Base-by-base conservation (phyloP, 2,797 vertebrate genomes). In the Coregonus suidteri region DNA sequence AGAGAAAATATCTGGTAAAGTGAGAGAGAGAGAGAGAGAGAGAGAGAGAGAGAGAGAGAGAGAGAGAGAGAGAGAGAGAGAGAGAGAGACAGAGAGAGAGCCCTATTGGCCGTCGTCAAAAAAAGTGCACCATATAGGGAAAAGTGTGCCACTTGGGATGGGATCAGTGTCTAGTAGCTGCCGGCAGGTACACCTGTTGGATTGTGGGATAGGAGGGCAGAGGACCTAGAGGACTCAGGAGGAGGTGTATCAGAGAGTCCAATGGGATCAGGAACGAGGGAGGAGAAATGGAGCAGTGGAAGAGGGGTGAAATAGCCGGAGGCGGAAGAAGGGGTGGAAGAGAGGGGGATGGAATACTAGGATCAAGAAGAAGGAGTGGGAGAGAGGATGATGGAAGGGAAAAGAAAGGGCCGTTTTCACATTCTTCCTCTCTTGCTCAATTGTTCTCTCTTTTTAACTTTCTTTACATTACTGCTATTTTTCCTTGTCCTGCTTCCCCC, bases 381-480 rank as follows among this genome's bases (percentile, higher is more conserved):
- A 47, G 41, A 47, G 41, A 47, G 3, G 41, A 47, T 47, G 41
- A 47, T 9, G 41, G 41, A 47, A 47, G 41, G 41, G 9, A 47
- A 47, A 9, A 47, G 41, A 1, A 47, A 47, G 9, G 9, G 9
- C 41, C 41, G 9, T 47, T 47, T 13, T 47, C 41, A 47, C 9
- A 47, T 47, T 47, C 41, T 47, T 47, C 41, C 41, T 13, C 41
- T 47, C 41, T 47, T 47, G 9, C 41, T 13, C 41, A 47, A 47
- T 9, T 47, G 41, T 47, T 47, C 9, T 47, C 41, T 47, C 41
- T 47, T 47, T 47, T 47, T 47, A 11, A 47, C 41, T 47, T 47
- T 47, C 82, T 80, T 86, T 90, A 90, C 86, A 86, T 88, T 85
- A 86, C 80, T 87, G 86, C 85, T 88, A 86, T 81, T 59, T 79